These are phyloP conservation scores for Diloba caeruleocephala DNA, from an alignment of 2,888 invertebrate species.

Conservation along the genomic window DNA sequence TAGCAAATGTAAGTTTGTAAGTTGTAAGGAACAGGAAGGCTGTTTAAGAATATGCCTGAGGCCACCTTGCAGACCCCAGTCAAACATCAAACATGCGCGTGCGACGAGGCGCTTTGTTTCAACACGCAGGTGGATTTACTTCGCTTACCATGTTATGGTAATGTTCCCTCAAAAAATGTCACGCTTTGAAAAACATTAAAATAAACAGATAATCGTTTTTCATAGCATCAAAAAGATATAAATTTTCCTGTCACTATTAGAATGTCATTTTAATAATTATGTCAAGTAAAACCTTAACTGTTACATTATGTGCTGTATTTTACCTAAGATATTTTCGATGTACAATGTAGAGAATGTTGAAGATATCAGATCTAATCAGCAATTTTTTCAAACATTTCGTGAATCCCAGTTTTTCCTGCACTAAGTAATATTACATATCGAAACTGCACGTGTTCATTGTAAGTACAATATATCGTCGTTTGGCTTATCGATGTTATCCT, in stretches of 20 bases:
- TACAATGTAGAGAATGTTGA: no score
- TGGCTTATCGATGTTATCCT: no score
- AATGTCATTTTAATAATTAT: constrained; percentile 39
- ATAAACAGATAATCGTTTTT: constrained; percentile 41
- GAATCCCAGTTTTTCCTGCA: no score
- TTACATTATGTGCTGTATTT: no score
- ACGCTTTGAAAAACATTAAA: constrained; percentile 24
- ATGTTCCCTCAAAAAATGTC: constrained; percentile 31
- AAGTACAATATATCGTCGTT: no score
- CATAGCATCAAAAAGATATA: constrained; percentile 21
- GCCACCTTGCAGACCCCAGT: constrained; percentile 70
- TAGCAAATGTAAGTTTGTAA: constrained; percentile 47
- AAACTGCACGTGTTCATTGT: no score
- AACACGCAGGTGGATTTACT: constrained; percentile 53
- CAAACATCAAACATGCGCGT: constrained; percentile 49
- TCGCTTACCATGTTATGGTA: constrained; percentile 33
- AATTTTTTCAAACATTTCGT: no score
- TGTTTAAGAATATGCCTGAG: constrained; percentile 55
- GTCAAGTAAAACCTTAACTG: no score
- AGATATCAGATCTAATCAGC: no score
- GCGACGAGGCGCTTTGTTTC: constrained; percentile 49
- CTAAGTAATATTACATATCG: no score
- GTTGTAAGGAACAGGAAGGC: constrained; percentile 53
- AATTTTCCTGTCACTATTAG: constrained; percentile 31
- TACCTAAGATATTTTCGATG: no score